Evolutionary conservation across 2,888 invertebrate species (phyloP), one percentile per base, ranked within the genome.

Genomic region (Spisula subtruncata): DNA sequence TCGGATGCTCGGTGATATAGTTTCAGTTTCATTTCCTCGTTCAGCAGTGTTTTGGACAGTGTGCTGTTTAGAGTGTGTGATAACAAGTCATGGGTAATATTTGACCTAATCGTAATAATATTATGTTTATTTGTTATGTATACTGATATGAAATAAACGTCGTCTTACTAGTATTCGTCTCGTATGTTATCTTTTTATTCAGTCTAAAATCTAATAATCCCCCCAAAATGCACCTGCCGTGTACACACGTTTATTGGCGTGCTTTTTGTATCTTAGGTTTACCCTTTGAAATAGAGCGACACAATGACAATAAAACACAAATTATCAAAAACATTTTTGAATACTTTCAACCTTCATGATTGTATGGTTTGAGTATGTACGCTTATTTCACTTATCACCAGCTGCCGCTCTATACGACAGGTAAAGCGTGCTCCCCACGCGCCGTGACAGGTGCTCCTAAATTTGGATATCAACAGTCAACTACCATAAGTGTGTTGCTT

Each of bases 361-460:
- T 75, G 75, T 12, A 16, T 16, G 18, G 75, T 32, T 32, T 18
- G 75, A 75, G 75, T 75, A 75, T 14, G 75, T 75, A 75, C 75
- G 75, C 16, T 75, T 35, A 75, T 16, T 41, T 5, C 32, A 32
- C 32, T 32, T 35, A 35, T 25, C 32, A 6, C 32, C 75, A 75
- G 32, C 75, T 75, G 75, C 25, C 75, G 35, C 5, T 32, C 1
- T 75, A 32, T 10, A 12, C 46, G 83, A 83, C 66, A 83, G 46
- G 46, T 66, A 46, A 46, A 29, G 60, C 83, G 83, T 66, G 83
- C 41, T 66, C n/a, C 46, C 41, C 66, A 83, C 83, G 35, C 54
- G 83, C 32, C 41, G 60, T 66, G 83, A 41, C 83, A 83, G 83
- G 83, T 83, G 83, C 54, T 75, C 12, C 35, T 32, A n/a, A n/a